phyloP scores from a whole-genome alignment of 2,797 vertebrate genomes.

The Cirrhinus molitorella region DNA sequence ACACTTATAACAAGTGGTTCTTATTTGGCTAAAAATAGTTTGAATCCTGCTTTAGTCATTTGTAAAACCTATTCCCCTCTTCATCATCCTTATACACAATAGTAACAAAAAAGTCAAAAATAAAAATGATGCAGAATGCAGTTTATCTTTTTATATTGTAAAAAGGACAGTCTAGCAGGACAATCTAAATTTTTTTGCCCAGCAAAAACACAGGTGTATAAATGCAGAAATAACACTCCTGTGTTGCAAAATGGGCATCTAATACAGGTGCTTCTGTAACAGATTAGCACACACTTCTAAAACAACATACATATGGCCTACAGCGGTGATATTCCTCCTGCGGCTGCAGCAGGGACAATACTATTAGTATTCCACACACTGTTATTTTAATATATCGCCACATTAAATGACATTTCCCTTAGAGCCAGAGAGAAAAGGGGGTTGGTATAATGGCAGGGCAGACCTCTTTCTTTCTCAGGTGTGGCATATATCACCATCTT shows the following conservation, averaged over 20 bases:
- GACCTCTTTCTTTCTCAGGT: slow-evolving; percentile 32
- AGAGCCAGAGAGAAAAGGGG: slow-evolving; percentile 51
- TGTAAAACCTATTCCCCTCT: not conserved
- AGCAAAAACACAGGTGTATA: not conserved
- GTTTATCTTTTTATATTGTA: not conserved
- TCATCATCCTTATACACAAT: not conserved
- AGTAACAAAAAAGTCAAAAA: not conserved
- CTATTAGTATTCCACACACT: slow-evolving; percentile 57
- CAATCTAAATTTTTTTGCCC: no score
- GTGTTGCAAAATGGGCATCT: not conserved
- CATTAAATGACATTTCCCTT: slow-evolving; percentile 64
- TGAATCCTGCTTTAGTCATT: not conserved
- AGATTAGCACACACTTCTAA: not conserved
- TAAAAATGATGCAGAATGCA: not conserved
- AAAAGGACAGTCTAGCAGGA: not conserved
- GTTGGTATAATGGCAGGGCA: slow-evolving; percentile 41
- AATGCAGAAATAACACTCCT: slow-evolving; percentile 6
- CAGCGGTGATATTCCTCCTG: not conserved
- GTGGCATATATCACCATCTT: slow-evolving; percentile 56
- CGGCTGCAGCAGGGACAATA: slow-evolving; percentile 37
- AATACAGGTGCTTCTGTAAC: not conserved
- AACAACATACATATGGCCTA: not conserved
- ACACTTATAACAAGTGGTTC: no score
- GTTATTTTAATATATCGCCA: slow-evolving; percentile 56
- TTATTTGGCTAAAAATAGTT: not conserved